Percentiles rank a stretch among this genome's conserved stretches.
These are phyloP conservation scores for Fundulus diaphanus DNA, from an alignment of 2,797 vertebrate species.

Conservation along the genomic window DNA sequence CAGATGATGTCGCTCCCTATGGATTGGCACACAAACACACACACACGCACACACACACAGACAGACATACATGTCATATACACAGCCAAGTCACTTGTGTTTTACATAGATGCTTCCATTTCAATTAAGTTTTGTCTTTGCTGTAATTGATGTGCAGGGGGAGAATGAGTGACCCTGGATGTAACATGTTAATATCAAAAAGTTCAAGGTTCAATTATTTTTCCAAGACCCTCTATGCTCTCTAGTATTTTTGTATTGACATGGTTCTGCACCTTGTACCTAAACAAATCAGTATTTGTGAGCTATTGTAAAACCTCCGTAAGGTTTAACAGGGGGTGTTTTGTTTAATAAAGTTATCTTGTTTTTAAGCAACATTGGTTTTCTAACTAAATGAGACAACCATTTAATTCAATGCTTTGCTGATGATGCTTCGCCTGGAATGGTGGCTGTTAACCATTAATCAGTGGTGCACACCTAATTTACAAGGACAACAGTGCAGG, in stretches of 20 bases:
- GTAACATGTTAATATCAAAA: background rate
- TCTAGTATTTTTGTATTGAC: slow-evolving; percentile 1
- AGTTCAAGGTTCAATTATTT: background rate
- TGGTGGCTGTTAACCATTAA: slow-evolving; percentile 79
- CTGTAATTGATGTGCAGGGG: no score
- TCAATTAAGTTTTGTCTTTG: no score
- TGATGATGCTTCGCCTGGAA: slow-evolving; percentile 75
- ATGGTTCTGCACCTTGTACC: slow-evolving; percentile 11
- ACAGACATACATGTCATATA: no score
- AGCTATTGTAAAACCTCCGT: slow-evolving; percentile 23
- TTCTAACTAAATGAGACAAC: slow-evolving; percentile 78
- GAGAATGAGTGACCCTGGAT: no score
- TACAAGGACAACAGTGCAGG: slow-evolving; percentile 79
- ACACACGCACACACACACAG: no score
- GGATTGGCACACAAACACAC: no score
- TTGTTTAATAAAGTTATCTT: slow-evolving; percentile 71
- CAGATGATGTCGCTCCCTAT: no score
- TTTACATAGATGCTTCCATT: no score
- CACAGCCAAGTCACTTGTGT: no score
- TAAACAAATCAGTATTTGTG: slow-evolving; percentile 1
- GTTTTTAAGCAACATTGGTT: slow-evolving; percentile 75
- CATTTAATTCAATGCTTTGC: slow-evolving; percentile 79
- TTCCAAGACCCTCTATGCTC: background rate
- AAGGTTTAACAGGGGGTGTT: slow-evolving; percentile 39
- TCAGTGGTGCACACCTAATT: slow-evolving; percentile 79